phyloP scores from a whole-genome alignment of 2,888 invertebrate genomes.

The Gari tellinella region DNA sequence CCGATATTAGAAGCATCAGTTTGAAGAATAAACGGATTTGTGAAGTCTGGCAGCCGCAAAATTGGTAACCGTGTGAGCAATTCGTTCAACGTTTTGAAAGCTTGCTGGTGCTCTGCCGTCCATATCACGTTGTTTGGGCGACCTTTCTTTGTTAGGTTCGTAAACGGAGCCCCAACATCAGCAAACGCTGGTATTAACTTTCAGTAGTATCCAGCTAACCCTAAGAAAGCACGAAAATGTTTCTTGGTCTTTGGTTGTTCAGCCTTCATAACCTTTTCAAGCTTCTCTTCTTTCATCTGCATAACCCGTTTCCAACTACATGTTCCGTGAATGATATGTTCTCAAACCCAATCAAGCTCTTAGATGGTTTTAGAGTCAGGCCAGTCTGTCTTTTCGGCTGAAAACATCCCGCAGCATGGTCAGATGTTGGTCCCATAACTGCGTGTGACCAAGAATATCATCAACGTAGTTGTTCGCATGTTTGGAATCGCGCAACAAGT shows the following conservation, averaged over 20 bases:
- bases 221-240: conserved; percentile 22
- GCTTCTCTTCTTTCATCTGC: conserved; percentile 8
- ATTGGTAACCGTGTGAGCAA: conserved; percentile 3
- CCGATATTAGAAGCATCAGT: conserved; percentile 11
- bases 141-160: conserved; percentile 45
- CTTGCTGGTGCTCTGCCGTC: conserved; percentile 12
- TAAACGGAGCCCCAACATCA: conserved; percentile 39
- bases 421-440: conserved; percentile 46
- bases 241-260: conserved; percentile 14
- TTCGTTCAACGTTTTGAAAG: conserved; percentile 15
- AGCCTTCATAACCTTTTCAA: conserved; percentile 12
- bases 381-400: conserved; percentile 17
- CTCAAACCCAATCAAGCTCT: conserved; percentile 19
- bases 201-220: conserved; percentile 35
- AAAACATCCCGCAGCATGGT: conserved; percentile 33
- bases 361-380: conserved; percentile 52
- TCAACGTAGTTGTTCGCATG: conserved; percentile 49
- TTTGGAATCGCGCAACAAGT: conserved; percentile 31
- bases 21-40: conserved; percentile 3
- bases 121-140: conserved; percentile 19
- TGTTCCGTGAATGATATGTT: conserved; percentile 27
- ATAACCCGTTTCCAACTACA: conserved; percentile 24
- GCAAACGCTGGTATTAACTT: conserved; percentile 50
- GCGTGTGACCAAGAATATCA: conserved; percentile 43
- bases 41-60: conserved; percentile 17